phyloP scores from a whole-genome alignment of 2,888 invertebrate species.

The Cetonia aurata region DNA sequence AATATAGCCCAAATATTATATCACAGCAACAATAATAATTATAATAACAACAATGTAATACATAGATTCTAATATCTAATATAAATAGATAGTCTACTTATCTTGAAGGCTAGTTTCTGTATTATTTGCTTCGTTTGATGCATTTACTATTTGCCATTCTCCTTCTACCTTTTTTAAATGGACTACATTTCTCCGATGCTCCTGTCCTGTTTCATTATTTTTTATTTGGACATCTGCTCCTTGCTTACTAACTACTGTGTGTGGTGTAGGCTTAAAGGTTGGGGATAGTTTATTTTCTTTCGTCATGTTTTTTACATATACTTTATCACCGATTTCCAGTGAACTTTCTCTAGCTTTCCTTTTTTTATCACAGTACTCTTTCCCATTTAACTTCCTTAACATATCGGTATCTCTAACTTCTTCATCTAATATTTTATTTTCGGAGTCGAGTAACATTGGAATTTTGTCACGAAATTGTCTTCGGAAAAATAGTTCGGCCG shows the following conservation, averaged over 20 bases:
- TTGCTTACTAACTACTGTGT: neutral
- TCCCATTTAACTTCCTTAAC: conserved; percentile 39
- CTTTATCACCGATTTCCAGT: neutral
- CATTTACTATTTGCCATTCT: neutral
- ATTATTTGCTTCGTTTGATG: neutral
- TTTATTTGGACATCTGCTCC: neutral
- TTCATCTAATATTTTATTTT: conserved; percentile 13
- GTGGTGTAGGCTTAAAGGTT: neutral
- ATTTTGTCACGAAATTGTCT: conserved; percentile 47
- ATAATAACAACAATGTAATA: too few species aligned
- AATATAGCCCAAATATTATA: too few species aligned
- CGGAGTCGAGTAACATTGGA: conserved; percentile 20
- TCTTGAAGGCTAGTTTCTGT: too few species aligned
- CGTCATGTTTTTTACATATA: neutral
- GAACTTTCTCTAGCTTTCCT: conserved; percentile 10
- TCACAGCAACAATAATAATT: too few species aligned
- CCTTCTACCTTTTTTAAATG: neutral
- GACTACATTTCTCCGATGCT: neutral
- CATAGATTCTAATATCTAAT: too few species aligned
- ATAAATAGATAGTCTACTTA: too few species aligned
- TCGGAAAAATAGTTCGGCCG: neutral
- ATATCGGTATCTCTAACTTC: conserved; percentile 30
- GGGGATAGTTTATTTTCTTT: neutral
- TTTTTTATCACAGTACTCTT: conserved; percentile 32
- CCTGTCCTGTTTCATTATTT: neutral